Percentiles rank a stretch among this genome's conserved stretches.
phyloP scores from a whole-genome alignment of 1,140 invertebrate genomes.

The Cryptotermes secundus region DNA sequence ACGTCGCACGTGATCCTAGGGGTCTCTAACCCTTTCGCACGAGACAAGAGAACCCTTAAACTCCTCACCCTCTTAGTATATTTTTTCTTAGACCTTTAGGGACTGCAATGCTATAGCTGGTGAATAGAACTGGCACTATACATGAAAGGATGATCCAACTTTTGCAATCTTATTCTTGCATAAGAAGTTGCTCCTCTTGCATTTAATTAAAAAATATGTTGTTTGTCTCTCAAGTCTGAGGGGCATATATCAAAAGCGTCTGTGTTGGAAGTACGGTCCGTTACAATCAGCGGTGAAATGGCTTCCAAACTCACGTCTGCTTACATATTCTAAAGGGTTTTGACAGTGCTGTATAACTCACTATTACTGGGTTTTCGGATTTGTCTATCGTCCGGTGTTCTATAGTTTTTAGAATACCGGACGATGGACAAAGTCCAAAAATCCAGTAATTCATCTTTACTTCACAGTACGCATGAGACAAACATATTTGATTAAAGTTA shows the following conservation, averaged over 20 bases:
- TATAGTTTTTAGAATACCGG: too few relatives aligned
- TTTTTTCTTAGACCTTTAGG: not conserved
- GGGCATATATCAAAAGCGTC: not conserved
- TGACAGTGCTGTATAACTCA: too few relatives aligned
- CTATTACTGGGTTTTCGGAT: too few relatives aligned
- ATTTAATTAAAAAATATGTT: not conserved
- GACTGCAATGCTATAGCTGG: not conserved
- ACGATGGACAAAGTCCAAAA: too few relatives aligned
- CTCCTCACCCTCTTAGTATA: not conserved
- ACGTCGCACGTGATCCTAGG: not conserved
- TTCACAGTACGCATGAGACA: too few relatives aligned
- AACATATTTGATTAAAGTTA: too few relatives aligned
- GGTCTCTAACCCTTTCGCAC: slow-evolving; percentile 1
- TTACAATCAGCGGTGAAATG: too few relatives aligned
- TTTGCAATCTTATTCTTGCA: not conserved
- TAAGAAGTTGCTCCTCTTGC: slow-evolving; percentile 1
- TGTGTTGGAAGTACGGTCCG: not conserved
- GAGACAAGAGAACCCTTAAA: slow-evolving; percentile 19
- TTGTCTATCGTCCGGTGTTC: too few relatives aligned
- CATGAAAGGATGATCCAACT: not conserved
- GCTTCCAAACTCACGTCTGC: too few relatives aligned
- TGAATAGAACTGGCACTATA: not conserved
- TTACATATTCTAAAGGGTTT: too few relatives aligned
- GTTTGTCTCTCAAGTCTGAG: not conserved
- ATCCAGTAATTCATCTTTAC: too few relatives aligned